These are phyloP conservation scores for Acromyrmex echinatior DNA, from an alignment of 1,140 invertebrate species.

Conservation along the genomic window DNA sequence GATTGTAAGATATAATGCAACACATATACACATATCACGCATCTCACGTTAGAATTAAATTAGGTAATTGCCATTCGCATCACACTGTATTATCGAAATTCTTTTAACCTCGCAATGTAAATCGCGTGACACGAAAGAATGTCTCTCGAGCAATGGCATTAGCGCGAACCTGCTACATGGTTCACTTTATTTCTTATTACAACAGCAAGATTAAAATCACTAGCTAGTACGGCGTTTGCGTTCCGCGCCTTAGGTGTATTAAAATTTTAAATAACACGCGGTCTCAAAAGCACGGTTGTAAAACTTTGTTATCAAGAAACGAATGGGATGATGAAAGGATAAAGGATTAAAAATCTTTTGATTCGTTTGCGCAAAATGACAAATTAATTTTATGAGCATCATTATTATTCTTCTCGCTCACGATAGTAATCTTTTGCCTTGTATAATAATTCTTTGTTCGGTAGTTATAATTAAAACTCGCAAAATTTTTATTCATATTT, in stretches of 20 bases:
- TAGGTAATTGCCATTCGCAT: constrained; percentile 49
- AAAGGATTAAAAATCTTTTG: background rate
- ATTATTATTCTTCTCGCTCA: background rate
- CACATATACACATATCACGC: background rate
- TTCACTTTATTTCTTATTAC: constrained; percentile 74
- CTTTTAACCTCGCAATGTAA: constrained; percentile 64
- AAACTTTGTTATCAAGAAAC: constrained; percentile 37
- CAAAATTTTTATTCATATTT: background rate
- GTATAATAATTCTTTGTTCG: background rate
- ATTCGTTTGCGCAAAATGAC: background rate
- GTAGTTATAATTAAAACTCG: background rate
- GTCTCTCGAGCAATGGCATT: constrained; percentile 65
- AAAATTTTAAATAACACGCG: constrained; percentile 70
- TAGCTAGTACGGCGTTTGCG: constrained; percentile 2
- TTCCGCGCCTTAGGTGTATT: constrained; percentile 51
- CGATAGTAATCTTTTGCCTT: background rate
- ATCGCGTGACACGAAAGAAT: constrained; percentile 70
- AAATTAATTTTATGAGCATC: constrained; percentile 27
- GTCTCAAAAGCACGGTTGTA: constrained; percentile 33
- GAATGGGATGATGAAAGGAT: constrained; percentile 10
- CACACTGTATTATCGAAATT: constrained; percentile 53
- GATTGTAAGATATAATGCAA: constrained; percentile 13
- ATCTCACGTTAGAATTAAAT: constrained; percentile 40
- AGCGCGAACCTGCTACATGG: constrained; percentile 42
- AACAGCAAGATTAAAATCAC: constrained; percentile 71